A percentile compares a stretch with the other conserved stretches of the same genome.
phyloP scores from a whole-genome alignment of 2,888 invertebrate species.

The Apamea sordens region DNA sequence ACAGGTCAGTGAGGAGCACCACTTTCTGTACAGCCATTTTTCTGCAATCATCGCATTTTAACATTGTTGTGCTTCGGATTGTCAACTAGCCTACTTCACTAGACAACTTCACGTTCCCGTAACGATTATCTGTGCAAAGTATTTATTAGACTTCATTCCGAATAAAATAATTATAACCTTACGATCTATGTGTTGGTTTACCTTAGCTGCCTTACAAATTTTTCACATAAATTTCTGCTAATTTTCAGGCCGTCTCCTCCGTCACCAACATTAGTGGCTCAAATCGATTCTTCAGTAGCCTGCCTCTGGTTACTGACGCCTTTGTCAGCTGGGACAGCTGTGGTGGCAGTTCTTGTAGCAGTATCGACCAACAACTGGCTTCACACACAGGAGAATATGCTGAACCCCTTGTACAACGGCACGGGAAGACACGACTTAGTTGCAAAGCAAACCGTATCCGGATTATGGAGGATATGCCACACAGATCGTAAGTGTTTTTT shows the following conservation, averaged over 20 bases:
- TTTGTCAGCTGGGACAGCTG: slow-evolving; percentile 92
- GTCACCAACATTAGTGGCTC: slow-evolving; percentile 85
- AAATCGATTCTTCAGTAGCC: slow-evolving; percentile 91
- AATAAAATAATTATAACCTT: neutral
- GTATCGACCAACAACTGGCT: slow-evolving; percentile 96
- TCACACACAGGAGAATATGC: slow-evolving; percentile 96
- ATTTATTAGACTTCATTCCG: neutral
- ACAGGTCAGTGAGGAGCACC: neutral
- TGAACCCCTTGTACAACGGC: slow-evolving; percentile 94
- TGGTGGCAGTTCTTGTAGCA: slow-evolving; percentile 93
- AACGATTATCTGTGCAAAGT: neutral
- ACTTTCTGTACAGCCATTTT: neutral
- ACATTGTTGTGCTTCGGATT: neutral
- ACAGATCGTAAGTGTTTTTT: slow-evolving; percentile 93
- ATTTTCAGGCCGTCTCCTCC: slow-evolving; percentile 86
- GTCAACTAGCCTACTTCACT: neutral
- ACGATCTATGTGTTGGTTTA: neutral
- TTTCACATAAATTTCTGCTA: neutral
- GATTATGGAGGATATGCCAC: slow-evolving; percentile 94
- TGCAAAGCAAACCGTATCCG: slow-evolving; percentile 94
- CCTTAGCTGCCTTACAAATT: neutral
- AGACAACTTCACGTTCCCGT: neutral
- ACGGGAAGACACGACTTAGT: slow-evolving; percentile 93
- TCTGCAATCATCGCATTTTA: neutral
- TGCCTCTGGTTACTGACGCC: slow-evolving; percentile 92